A percentile compares a stretch with the other conserved stretches of the same genome.
Conservation (phyloP, 2,113 vertebrate species). For the Archocentrus centrarchus region DNA sequence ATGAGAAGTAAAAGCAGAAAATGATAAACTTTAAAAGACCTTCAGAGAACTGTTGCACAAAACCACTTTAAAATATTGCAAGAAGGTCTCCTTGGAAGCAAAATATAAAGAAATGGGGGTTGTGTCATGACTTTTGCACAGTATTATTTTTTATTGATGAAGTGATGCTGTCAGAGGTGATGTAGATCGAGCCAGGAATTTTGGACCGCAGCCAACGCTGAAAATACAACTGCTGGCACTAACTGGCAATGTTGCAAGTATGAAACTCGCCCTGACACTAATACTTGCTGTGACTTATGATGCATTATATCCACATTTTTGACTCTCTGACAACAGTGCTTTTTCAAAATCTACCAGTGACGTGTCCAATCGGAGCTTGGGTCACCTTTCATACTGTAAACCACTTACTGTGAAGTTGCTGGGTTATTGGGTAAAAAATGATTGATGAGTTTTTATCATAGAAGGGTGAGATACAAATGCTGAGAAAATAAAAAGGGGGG, state of each 20-base stretch:
- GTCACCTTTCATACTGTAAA: neutral
- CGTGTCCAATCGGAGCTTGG: neutral
- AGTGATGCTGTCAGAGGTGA: neutral
- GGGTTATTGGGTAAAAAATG: neutral
- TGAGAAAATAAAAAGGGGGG: neutral
- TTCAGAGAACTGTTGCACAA: neutral
- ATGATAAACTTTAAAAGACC: conserved; percentile 2
- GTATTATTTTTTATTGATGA: conserved; percentile 17
- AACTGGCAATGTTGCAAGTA: neutral
- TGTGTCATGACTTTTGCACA: neutral
- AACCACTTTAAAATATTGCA: neutral
- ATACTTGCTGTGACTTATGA: conserved; percentile 1
- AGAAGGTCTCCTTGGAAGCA: neutral
- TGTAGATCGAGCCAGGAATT: neutral
- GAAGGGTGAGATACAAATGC: neutral
- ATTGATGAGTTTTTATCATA: neutral
- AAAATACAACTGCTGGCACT: neutral
- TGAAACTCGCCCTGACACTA: neutral
- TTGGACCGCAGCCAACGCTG: neutral
- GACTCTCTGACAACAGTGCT: neutral
- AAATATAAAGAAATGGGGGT: neutral
- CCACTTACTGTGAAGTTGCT: neutral
- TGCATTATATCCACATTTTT: neutral
- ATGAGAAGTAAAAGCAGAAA: neutral
- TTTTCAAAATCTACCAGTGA: neutral